Evolutionary conservation across 2,113 vertebrate genomes (phyloP).

Genomic region (Erythrolamprus reginae): DNA sequence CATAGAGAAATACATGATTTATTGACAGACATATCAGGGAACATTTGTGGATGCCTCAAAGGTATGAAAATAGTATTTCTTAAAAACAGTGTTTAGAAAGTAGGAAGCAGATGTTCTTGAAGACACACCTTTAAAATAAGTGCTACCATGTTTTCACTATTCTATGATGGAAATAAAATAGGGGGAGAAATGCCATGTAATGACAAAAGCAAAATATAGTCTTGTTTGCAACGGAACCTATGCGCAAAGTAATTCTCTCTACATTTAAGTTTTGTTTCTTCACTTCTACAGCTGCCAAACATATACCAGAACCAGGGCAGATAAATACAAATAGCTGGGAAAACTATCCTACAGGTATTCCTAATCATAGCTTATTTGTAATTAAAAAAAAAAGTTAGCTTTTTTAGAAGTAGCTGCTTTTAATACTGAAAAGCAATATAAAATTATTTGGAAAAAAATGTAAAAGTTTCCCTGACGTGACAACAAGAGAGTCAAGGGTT

Average conservation of each 20-base stretch:
- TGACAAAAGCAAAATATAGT: background rate
- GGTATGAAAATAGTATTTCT: slow-evolving; percentile 11
- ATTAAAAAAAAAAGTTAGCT: background rate
- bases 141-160: background rate
- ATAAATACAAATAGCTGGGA: background rate
- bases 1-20: slow-evolving; percentile 36
- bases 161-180: background rate
- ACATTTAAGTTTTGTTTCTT: background rate
- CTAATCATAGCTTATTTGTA: background rate
- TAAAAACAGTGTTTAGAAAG: slow-evolving; percentile 20
- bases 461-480: background rate
- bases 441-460: background rate
- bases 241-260: background rate
- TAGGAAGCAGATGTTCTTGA: background rate
- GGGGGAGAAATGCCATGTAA: background rate
- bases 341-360: background rate
- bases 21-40: slow-evolving; percentile 24
- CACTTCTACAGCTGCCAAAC: background rate
- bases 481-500: background rate
- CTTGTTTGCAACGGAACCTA: background rate
- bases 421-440: background rate
- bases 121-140: background rate
- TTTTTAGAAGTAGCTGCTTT: background rate
- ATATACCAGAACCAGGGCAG: background rate
- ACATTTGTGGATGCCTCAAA: slow-evolving; percentile 5